A percentile compares a stretch with the other conserved stretches of the same genome.
phyloP scores from a whole-genome alignment of 2,888 invertebrate genomes.

The Trichogramma dendrolimi region DNA sequence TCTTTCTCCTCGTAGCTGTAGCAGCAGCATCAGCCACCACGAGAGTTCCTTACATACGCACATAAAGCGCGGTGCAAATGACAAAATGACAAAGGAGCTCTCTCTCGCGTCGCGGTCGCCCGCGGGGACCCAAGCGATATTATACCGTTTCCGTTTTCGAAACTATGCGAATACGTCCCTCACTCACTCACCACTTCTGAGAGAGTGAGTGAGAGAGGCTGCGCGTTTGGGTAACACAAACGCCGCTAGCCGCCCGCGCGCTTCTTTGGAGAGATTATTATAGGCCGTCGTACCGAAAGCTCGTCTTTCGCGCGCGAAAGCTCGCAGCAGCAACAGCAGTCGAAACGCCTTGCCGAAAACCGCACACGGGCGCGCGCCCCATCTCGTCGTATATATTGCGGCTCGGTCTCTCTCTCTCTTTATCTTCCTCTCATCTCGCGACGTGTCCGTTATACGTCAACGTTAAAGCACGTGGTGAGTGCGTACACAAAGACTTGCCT shows the following conservation, averaged over 20 bases:
- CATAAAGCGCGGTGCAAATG: constrained; percentile 34
- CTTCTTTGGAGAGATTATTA: no score
- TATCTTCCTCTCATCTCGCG: constrained; percentile 1
- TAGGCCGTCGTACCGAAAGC: no score
- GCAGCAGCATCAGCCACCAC: background rate
- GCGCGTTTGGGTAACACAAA: no score
- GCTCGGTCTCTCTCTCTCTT: constrained; percentile 20
- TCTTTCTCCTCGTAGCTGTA: constrained; percentile 12
- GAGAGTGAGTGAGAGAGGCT: no score
- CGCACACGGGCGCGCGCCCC: background rate
- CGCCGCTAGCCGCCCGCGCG: background rate
- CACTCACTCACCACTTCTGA: background rate
- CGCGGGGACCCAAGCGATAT: constrained; percentile 45
- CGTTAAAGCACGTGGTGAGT: constrained; percentile 35
- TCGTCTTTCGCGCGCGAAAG: no score
- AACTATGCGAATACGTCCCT: constrained; percentile 42
- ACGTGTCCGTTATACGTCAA: no score
- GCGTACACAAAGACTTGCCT: no score
- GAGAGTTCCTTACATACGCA: no score
- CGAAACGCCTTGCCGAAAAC: constrained; percentile 11
- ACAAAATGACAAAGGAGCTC: constrained; percentile 50
- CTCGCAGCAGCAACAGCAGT: background rate
- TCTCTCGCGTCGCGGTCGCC: constrained; percentile 39
- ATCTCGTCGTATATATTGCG: background rate
- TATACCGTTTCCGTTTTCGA: constrained; percentile 47